phyloP scores from a whole-genome alignment of 1,140 invertebrate species.

The Zaprionus kolodkinae region DNA sequence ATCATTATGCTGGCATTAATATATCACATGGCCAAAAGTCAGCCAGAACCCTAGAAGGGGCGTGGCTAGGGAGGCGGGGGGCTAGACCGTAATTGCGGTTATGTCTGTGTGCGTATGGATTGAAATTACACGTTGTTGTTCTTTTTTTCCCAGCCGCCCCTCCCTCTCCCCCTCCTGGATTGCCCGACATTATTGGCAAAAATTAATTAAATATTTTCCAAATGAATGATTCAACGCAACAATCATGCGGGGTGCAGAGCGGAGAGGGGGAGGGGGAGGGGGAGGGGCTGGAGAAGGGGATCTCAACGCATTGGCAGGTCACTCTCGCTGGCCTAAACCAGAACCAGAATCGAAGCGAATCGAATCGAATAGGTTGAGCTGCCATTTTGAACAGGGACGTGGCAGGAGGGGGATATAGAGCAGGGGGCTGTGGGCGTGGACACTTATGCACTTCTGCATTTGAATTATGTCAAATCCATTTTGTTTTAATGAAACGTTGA shows the following conservation, averaged over 20 bases:
- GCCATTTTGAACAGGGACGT: not conserved
- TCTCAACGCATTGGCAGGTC: conserved; percentile 12
- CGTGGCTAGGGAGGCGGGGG: not conserved
- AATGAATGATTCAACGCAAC: conserved; percentile 79
- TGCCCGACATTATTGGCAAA: conserved; percentile 82
- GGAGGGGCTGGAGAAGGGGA: too few species aligned
- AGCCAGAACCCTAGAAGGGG: conserved; percentile 4
- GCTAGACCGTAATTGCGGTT: conserved; percentile 63
- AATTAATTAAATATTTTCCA: conserved; percentile 84
- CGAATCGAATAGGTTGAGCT: conserved; percentile 4
- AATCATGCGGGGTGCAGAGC: conserved; percentile 21
- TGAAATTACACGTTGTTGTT: conserved; percentile 15
- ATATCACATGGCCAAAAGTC: conserved; percentile 76
- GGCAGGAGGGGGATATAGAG: not conserved
- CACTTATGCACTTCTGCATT: conserved; percentile 81
- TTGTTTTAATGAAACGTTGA: conserved; percentile 83
- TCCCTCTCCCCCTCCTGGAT: too few species aligned
- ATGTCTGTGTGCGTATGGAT: conserved; percentile 41
- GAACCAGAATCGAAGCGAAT: not conserved
- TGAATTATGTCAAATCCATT: conserved; percentile 84
- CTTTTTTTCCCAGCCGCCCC: conserved; percentile 53
- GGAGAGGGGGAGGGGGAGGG: not conserved
- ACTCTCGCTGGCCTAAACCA: conserved; percentile 9
- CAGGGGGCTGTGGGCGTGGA: conserved; percentile 17
- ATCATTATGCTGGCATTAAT: conserved; percentile 76